Conservation (phyloP, 2,888 invertebrate species). For the Diplazon laetatorius region DNA sequence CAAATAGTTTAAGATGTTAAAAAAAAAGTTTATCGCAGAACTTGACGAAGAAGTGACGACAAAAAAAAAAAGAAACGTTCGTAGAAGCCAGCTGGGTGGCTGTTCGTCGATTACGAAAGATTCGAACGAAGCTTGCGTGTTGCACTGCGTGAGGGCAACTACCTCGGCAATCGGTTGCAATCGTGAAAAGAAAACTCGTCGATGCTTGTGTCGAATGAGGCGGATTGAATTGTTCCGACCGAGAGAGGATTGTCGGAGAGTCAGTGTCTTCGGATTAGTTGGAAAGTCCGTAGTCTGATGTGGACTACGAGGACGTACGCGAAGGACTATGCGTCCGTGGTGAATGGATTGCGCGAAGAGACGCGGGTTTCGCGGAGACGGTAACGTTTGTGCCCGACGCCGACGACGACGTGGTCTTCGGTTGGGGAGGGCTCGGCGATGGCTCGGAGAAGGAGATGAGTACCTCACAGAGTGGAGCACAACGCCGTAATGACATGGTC, state of each 20-base stretch:
- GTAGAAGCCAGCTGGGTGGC: conserved; percentile 23
- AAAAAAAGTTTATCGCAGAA: neutral
- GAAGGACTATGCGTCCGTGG: conserved; percentile 26
- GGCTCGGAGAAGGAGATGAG: conserved; percentile 65
- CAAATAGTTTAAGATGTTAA: too few relatives aligned
- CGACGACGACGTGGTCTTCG: conserved; percentile 50
- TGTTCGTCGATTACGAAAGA: neutral
- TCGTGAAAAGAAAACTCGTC: conserved; percentile 24
- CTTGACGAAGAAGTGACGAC: neutral
- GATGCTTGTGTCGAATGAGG: conserved; percentile 55
- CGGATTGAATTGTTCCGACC: conserved; percentile 59
- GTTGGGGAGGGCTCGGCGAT: conserved; percentile 57
- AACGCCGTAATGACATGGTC: conserved; percentile 82
- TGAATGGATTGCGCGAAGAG: conserved; percentile 39
- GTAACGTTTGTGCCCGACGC: conserved; percentile 47
- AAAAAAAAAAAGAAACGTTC: neutral
- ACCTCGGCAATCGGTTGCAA: conserved; percentile 7
- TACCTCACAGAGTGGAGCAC: conserved; percentile 80
- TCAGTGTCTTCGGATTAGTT: conserved; percentile 31
- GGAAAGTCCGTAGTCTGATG: conserved; percentile 28
- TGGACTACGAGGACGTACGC: conserved; percentile 33
- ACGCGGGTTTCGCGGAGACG: conserved; percentile 28
- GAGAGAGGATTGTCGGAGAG: conserved; percentile 29
- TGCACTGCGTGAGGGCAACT: conserved; percentile 19
- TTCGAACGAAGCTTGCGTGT: conserved; percentile 23